Conservation (phyloP, 2,113 vertebrate species). For the Larimichthys polyactis region DNA sequence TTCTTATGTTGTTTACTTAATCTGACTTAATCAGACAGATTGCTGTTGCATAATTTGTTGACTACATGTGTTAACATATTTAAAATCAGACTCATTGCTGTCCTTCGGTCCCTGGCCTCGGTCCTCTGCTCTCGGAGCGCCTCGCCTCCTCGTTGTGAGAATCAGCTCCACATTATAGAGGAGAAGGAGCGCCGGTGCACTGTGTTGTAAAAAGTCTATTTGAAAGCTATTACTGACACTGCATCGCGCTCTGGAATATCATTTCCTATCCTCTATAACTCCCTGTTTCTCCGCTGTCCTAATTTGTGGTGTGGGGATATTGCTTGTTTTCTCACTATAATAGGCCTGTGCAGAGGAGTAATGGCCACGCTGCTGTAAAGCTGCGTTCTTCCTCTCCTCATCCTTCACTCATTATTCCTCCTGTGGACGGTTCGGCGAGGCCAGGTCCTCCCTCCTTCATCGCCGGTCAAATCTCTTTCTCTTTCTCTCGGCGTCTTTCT, state of each 20-base stretch:
- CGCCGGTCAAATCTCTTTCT: conserved; percentile 44
- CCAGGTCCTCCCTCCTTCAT: conserved; percentile 36
- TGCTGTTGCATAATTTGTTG: background rate
- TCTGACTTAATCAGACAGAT: too few species aligned
- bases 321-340: conserved; percentile 69
- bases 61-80: background rate
- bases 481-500: conserved; percentile 8
- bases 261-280: conserved; percentile 46
- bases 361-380: conserved; percentile 40
- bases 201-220: conserved; percentile 48
- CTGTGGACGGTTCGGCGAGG: conserved; percentile 14
- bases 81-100: background rate
- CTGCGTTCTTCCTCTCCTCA: conserved; percentile 33
- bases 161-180: conserved; percentile 32
- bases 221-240: conserved; percentile 59
- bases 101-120: background rate
- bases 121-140: background rate
- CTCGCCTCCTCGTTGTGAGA: background rate
- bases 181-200: background rate
- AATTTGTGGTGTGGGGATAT: conserved; percentile 64
- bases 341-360: conserved; percentile 57
- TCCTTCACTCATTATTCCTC: conserved; percentile 66
- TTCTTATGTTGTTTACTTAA: too few species aligned
- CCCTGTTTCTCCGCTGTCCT: conserved; percentile 60
- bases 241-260: conserved; percentile 51